A percentile compares a stretch with the other conserved stretches of the same genome.
Evolutionary conservation across 2,888 invertebrate genomes (phyloP).

Genomic region (Mamestra brassicae): DNA sequence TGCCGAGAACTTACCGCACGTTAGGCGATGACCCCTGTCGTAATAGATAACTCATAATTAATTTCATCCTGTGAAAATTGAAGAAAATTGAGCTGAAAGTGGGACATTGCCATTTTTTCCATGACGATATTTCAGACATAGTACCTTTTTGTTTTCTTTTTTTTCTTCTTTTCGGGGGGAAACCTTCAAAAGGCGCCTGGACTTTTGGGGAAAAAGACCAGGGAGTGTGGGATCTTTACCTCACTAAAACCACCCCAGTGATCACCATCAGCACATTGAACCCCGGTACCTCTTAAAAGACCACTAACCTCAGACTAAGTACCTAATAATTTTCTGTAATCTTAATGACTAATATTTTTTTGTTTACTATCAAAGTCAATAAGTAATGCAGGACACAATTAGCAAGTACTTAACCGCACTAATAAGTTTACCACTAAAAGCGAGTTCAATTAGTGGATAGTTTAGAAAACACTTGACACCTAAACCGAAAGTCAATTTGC

Average conservation of each 20-base stretch:
- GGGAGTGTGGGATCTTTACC: too few relatives aligned
- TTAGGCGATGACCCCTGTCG: constrained; percentile 65
- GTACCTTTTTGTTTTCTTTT: too few relatives aligned
- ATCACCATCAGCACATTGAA: too few relatives aligned
- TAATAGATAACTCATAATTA: constrained; percentile 42
- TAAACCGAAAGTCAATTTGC: constrained; percentile 25
- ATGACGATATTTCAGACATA: neutral
- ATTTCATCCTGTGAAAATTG: constrained; percentile 30
- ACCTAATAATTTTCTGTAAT: neutral
- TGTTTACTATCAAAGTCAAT: constrained; percentile 12
- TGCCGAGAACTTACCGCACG: constrained; percentile 43
- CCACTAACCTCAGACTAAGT: too few relatives aligned
- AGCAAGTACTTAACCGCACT: constrained; percentile 16
- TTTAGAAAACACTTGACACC: constrained; percentile 50
- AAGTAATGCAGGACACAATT: neutral
- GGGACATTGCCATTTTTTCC: constrained; percentile 14
- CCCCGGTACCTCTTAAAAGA: too few relatives aligned
- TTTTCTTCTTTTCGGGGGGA: too few relatives aligned
- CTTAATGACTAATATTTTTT: constrained; percentile 1
- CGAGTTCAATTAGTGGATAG: constrained; percentile 17
- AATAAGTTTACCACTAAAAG: constrained; percentile 40
- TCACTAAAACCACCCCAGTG: too few relatives aligned
- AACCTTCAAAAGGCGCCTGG: too few relatives aligned
- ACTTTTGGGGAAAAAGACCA: too few relatives aligned
- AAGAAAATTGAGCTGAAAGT: constrained; percentile 28